A percentile compares a stretch with the other conserved stretches of the same genome.
phyloP scores from a whole-genome alignment of 2,113 vertebrate species.

The Thinocorus orbignyianus region DNA sequence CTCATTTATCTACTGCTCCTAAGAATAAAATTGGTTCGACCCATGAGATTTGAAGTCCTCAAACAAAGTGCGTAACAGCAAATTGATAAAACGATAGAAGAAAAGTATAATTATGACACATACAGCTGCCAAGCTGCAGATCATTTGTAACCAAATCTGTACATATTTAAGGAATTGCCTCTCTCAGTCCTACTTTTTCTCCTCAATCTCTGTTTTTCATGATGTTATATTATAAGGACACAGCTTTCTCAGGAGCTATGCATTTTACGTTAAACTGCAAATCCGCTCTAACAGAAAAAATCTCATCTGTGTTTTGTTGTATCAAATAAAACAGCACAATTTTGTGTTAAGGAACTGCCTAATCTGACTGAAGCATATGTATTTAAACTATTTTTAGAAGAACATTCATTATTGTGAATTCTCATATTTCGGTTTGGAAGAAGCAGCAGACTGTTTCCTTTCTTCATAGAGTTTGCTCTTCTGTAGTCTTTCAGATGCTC shows the following conservation, averaged over 20 bases:
- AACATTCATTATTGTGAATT: background rate
- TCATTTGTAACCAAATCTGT: background rate
- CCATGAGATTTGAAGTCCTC: background rate
- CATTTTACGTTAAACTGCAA: background rate
- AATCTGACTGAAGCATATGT: background rate
- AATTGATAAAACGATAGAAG: background rate
- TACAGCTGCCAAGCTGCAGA: background rate
- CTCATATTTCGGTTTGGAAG: background rate
- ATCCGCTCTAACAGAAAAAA: background rate
- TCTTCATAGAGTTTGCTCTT: background rate
- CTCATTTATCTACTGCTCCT: background rate
- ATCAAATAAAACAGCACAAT: background rate
- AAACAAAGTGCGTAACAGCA: background rate
- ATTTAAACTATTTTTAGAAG: background rate
- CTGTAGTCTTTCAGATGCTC: background rate
- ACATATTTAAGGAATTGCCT: background rate
- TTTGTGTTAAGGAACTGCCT: background rate
- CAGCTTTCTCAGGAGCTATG: background rate
- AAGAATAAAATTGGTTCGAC: background rate
- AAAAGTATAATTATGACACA: background rate
- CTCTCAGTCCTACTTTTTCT: background rate
- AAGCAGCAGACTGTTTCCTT: background rate
- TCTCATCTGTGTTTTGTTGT: background rate
- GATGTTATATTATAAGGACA: fast-evolving
- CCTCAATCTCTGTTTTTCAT: background rate